A percentile compares a stretch with the other conserved stretches of the same genome.
Evolutionary conservation across 2,888 invertebrate genomes (phyloP).

Genomic region (Ophion ellenae): DNA sequence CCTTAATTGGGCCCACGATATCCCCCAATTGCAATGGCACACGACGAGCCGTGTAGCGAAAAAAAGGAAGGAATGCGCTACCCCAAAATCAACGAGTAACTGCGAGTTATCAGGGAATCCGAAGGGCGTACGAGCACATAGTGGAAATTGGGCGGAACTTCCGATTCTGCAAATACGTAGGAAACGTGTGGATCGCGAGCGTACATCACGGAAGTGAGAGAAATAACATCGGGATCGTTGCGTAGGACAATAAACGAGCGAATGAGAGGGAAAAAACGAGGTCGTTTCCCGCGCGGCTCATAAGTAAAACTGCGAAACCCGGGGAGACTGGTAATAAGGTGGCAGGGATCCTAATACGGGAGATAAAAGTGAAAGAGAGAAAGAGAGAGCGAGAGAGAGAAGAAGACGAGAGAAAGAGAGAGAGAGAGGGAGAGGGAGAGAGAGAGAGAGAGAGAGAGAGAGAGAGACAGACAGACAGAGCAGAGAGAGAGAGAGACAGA

Average conservation of each 20-base stretch:
- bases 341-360: neutral
- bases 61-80: neutral
- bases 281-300: neutral
- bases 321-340: neutral
- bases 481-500: neutral
- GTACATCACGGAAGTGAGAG: neutral
- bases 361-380: neutral
- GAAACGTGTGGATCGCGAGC: neutral
- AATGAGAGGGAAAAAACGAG: neutral
- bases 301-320: neutral
- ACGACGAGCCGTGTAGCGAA: no score
- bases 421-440: neutral
- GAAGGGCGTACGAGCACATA: neutral
- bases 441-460: slow-evolving; percentile 3
- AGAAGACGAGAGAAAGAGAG: neutral
- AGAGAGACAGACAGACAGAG: neutral
- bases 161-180: neutral
- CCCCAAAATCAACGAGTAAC: neutral
- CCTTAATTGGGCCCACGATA: no score
- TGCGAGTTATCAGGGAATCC: neutral
- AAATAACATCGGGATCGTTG: neutral
- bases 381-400: neutral
- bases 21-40: no score
- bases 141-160: neutral
- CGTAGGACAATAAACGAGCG: neutral